phyloP scores from a whole-genome alignment of 2,113 vertebrate species.

The Apteryx owenii region DNA sequence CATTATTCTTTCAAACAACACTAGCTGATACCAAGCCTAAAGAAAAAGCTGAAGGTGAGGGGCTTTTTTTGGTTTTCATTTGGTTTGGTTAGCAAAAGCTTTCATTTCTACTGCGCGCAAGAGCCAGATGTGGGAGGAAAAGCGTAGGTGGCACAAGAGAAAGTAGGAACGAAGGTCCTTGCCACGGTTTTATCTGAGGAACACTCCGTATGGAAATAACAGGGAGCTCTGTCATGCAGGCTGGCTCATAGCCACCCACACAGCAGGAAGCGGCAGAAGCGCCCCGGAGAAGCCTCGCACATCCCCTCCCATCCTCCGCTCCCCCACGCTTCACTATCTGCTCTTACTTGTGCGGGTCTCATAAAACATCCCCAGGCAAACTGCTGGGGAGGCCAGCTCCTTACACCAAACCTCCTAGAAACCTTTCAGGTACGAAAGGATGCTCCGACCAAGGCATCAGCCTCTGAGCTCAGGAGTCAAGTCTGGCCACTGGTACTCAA shows the following conservation, averaged over 20 bases:
- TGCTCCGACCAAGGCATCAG: fast-evolving
- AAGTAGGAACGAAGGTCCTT: neutral
- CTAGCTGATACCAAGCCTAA: neutral
- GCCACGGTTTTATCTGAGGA: neutral
- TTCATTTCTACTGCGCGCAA: neutral
- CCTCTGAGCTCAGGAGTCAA: neutral
- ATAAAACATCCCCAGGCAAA: neutral
- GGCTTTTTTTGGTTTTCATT: neutral
- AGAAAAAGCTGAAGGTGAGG: neutral
- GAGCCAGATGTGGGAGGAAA: neutral
- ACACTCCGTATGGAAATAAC: neutral
- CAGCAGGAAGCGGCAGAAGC: neutral
- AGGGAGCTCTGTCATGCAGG: neutral
- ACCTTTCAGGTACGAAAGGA: fast-evolving
- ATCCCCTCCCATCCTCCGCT: neutral
- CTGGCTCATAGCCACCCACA: neutral
- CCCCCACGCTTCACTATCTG: neutral
- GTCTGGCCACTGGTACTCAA: fast-evolving
- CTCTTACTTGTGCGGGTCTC: neutral
- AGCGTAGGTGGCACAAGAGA: neutral
- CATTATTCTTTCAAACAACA: neutral
- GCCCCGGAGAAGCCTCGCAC: neutral
- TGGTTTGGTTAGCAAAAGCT: neutral
- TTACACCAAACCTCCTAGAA: neutral
- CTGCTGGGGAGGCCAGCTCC: neutral